Percentiles rank a stretch among this genome's conserved stretches.
Conservation (phyloP, 92 coral and sea anemone species). For the Scolanthus callimorphus region DNA sequence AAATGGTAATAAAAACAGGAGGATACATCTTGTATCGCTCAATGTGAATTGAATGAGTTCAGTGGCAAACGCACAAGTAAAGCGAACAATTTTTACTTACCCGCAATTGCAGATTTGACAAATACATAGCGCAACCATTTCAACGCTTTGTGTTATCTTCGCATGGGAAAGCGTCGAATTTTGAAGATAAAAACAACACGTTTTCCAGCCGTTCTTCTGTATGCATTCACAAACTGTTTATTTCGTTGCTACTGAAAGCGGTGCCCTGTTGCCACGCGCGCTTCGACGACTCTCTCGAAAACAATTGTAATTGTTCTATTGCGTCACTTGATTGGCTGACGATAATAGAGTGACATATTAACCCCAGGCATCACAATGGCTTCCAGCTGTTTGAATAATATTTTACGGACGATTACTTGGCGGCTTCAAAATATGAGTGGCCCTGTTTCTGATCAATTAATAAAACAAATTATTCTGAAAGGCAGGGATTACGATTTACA, state of each 20-base stretch:
- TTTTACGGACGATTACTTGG: too few species aligned
- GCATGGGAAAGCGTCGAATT: constrained; percentile 13
- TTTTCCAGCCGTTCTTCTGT: constrained; percentile 1
- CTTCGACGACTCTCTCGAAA: constrained; percentile 11
- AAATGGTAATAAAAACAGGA: too few species aligned
- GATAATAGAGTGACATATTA: neutral
- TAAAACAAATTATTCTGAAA: too few species aligned
- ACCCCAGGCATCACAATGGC: neutral
- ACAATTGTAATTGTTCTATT: constrained; percentile 19
- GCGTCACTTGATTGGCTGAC: constrained; percentile 17
- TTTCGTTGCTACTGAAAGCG: constrained; percentile 53
- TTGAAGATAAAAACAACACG: constrained; percentile 13
- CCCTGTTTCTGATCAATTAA: too few species aligned
- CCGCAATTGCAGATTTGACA: constrained; percentile 99
- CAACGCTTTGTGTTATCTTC: neutral
- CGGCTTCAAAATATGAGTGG: too few species aligned
- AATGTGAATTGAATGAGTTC: too few species aligned
- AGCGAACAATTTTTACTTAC: constrained; percentile 65
- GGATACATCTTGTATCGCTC: too few species aligned
- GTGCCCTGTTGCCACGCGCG: constrained; percentile 60
- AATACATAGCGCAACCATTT: constrained; percentile 86
- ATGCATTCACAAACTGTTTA: constrained; percentile 17
- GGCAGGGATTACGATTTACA: too few species aligned
- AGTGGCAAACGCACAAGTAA: neutral
- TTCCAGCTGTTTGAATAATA: constrained; percentile 1